Evolutionary conservation across 2,888 invertebrate species (phyloP).

Genomic region (Phaonia tiefii): DNA sequence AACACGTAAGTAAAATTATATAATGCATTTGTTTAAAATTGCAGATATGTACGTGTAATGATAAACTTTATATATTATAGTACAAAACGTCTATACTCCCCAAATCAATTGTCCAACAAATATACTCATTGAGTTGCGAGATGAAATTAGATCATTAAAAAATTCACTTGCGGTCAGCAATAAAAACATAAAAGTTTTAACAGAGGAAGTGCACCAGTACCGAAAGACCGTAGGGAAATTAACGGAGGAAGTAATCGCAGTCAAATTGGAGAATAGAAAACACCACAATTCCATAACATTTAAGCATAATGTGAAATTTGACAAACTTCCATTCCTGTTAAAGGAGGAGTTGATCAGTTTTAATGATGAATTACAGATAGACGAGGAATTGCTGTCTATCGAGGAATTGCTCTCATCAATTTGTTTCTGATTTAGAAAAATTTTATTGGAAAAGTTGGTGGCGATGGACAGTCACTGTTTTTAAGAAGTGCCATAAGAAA

Average conservation of each 20-base stretch:
- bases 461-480: conserved; percentile 39
- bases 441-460: conserved; percentile 40
- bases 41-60: neutral
- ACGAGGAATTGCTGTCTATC: too few species aligned
- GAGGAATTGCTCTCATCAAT: too few species aligned
- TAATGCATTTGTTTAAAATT: conserved; percentile 19
- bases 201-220: conserved; percentile 8
- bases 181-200: neutral
- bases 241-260: conserved; percentile 41
- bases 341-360: too few species aligned
- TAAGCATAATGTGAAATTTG: too few species aligned
- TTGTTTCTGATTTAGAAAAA: conserved; percentile 35
- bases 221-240: conserved; percentile 23
- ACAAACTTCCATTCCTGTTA: too few species aligned
- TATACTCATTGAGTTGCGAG: conserved; percentile 30
- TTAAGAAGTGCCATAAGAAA: conserved; percentile 34
- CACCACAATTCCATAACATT: conserved; percentile 16
- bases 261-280: conserved; percentile 41
- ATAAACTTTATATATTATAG: conserved; percentile 28
- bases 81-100: conserved; percentile 30
- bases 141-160: conserved; percentile 35
- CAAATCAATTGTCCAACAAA: conserved; percentile 14
- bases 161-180: conserved; percentile 8
- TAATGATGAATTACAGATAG: too few species aligned
- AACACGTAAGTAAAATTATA: conserved; percentile 46